Base-by-base conservation (phyloP, 2,888 invertebrate species). In the Coleophora flavipennella region DNA sequence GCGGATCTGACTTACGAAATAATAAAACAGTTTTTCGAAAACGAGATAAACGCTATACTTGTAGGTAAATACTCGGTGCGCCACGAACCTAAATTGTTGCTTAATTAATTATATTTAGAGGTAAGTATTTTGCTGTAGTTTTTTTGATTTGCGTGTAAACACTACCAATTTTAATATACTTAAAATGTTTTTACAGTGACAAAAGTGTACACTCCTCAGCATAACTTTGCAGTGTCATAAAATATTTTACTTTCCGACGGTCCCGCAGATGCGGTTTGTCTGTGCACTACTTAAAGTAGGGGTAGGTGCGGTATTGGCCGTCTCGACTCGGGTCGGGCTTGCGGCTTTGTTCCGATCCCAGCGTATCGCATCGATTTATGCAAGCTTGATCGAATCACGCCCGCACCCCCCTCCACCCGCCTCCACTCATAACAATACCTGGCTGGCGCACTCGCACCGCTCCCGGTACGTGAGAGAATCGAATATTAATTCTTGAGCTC, bases 331-430 rank as follows among this genome's bases (percentile, higher is more conserved):
- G 64, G 44, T 45, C 39, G 46, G 42, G 56, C 66, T 20, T 67
- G 75, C 68, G 79, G 78, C 80, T 80, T 81, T 80, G 79, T 81
- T 75, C 74, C 67, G 68, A 74, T 70, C 68, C 62, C 61, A 64
- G 66, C 76, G 73, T 78, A 79, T 77, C 78, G 74, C 72, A 78
- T 81, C 78, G 78, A 81, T 81, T 80, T 77, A 77, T 79, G 74
- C 78, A 77, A 67, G 80, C 76, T 67, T 77, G 76, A 79, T 80
- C 75, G 74, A 77, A 74, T 73, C 73, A 62, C 62, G 55, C 59
- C 59, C 58, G 51, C 59, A 57, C 52, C 41, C 48, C 13, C 43
- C 45, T 51, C 47, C 38, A 41, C 43, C 31, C 53, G 42, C 54
- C 56, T 55, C 50, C 59, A 55, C 55, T 62, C 56, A 61, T 62